Base-by-base conservation (phyloP, 2,797 vertebrate genomes). In the Macropodus opercularis region DNA sequence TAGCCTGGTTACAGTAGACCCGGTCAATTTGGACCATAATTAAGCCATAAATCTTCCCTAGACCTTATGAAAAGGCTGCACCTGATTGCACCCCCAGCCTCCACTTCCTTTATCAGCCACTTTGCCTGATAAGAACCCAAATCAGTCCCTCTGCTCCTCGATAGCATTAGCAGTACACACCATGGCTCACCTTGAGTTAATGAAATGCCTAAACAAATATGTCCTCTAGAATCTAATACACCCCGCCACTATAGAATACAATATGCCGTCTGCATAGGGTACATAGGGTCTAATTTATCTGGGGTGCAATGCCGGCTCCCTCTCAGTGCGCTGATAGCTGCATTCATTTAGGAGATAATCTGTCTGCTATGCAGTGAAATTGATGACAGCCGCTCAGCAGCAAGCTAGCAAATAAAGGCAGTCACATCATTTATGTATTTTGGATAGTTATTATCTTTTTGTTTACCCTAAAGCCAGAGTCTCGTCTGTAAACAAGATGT, bases 21-120 rank as follows among this genome's bases (percentile, higher is more conserved):
- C 59, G 80, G 60, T 81, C 86, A 87, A 91, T 91, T 87, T 87
- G 72, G 78, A 80, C 80, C 79, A 87, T 92, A 92, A 94, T 93
- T 89, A 93, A 93, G 90, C 82, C 91, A 85, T 92, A 91, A 90
- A 92, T 92, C 90, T 91, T 90, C 75, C 48, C 48, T 18, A 19
- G 72, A 69, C 71, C 78, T 52, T 76, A 76, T 83, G 79, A 90
- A 88, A 87, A 83, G 63, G 61, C 77, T 67, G 60, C 76, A 57
- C 69, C 73, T 57, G 68, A 85, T 87, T 83, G 76, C 70, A 46
- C n/a, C 57, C 61, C 40, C 55, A 31, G 47, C 60, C 61, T 42
- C 60, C 78, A 50, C 61, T 79, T 81, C 63, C 69, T 76, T 83
- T 86, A 82, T 85, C 70, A 68, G 68, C 71, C 56, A 70, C 69